Conservation (phyloP, 2,797 vertebrate species). For the Cynodonichthys magdalenae region DNA sequence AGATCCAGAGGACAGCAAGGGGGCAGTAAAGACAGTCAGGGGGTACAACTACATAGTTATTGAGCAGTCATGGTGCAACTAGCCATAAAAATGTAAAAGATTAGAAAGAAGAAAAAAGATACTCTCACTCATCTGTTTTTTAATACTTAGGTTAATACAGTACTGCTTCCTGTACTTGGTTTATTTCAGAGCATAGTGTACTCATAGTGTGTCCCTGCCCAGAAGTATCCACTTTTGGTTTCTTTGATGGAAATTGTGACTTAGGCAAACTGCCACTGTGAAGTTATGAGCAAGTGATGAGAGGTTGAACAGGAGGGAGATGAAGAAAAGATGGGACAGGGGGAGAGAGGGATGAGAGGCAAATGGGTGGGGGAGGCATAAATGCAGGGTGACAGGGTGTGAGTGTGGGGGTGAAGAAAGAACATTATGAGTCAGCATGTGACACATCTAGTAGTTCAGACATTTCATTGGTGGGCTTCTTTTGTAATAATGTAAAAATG, state of each 20-base stretch:
- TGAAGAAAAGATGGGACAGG: constrained; percentile 59
- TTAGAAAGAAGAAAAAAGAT: constrained; percentile 4
- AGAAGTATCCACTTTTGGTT: constrained; percentile 66
- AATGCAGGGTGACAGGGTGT: constrained; percentile 15
- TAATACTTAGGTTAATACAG: constrained; percentile 40
- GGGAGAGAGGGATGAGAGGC: constrained; percentile 57
- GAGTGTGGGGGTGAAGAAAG: constrained; percentile 32
- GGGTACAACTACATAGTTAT: constrained; percentile 55
- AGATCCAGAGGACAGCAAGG: constrained; percentile 76
- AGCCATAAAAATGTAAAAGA: constrained; percentile 29
- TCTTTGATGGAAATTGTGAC: constrained; percentile 72
- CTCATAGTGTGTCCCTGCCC: constrained; percentile 48
- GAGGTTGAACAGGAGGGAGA: constrained; percentile 61
- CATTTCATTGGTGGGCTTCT: constrained; percentile 10
- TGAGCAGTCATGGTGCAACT: constrained; percentile 39
- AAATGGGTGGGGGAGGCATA: constrained; percentile 46
- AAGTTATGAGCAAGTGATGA: constrained; percentile 76
- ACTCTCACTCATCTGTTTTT: constrained; percentile 4
- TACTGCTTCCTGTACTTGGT: constrained; percentile 60
- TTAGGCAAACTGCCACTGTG: constrained; percentile 52
- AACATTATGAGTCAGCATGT: constrained; percentile 36
- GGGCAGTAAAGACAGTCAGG: constrained; percentile 65
- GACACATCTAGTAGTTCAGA: constrained; percentile 36
- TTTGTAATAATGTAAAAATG: background rate
- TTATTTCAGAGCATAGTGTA: constrained; percentile 51